These are phyloP conservation scores for Platyscapa corneri DNA, from an alignment of 1,140 invertebrate genomes.

Conservation along the genomic window DNA sequence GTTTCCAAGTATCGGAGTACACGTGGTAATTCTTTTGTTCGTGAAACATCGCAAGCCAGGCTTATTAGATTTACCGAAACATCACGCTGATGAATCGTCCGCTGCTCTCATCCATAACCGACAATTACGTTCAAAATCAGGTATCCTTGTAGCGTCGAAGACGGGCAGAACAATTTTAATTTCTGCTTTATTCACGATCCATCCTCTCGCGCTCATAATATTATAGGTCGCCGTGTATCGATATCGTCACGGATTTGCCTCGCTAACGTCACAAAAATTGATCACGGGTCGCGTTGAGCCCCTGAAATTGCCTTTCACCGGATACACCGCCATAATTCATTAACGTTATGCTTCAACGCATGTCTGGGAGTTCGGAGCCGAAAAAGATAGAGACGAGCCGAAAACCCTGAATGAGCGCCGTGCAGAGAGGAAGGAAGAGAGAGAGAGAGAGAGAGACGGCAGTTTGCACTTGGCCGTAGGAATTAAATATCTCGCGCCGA, in stretches of 20 bases:
- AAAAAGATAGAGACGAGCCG: neutral
- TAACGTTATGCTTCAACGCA: slow-evolving; percentile 61
- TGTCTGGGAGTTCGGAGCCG: slow-evolving; percentile 20
- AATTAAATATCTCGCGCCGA: slow-evolving; percentile 49
- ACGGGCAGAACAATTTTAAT: slow-evolving; percentile 9
- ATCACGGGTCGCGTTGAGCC: slow-evolving; percentile 47
- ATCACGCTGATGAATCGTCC: no score
- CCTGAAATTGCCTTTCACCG: slow-evolving; percentile 65
- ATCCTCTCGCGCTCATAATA: neutral
- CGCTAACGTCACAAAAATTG: slow-evolving; percentile 58
- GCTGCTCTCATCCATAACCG: no score
- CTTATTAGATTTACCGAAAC: no score
- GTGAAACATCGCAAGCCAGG: no score
- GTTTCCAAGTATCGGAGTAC: no score
- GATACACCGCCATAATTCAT: slow-evolving; percentile 61
- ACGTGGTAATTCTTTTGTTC: no score
- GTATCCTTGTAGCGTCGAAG: neutral
- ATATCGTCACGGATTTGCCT: slow-evolving; percentile 46
- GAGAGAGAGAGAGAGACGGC: neutral
- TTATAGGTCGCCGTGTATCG: neutral
- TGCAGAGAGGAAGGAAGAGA: neutral
- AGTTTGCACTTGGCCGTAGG: slow-evolving; percentile 44
- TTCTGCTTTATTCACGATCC: neutral
- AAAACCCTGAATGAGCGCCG: neutral
- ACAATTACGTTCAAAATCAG: no score